A percentile compares a stretch with the other conserved stretches of the same genome.
phyloP scores from a whole-genome alignment of 2,113 vertebrate genomes.

The Oreotrochilus melanogaster region DNA sequence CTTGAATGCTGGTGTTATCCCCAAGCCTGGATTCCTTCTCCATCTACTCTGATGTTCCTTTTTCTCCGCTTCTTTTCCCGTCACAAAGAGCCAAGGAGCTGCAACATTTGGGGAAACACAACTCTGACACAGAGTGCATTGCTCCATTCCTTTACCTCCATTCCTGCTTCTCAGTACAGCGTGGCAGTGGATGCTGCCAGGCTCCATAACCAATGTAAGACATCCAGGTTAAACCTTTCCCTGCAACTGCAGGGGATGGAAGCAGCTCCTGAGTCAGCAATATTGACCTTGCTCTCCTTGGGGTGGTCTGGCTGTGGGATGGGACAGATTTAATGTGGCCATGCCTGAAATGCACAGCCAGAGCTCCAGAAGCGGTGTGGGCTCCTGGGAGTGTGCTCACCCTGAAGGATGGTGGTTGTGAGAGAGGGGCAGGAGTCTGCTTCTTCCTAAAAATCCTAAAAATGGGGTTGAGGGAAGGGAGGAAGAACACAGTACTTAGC shows the following conservation, averaged over 20 bases:
- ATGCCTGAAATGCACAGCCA: background rate
- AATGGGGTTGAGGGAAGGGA: background rate
- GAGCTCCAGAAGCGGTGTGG: background rate
- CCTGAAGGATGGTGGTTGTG: background rate
- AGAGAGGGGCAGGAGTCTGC: background rate
- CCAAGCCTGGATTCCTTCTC: background rate
- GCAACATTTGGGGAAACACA: background rate
- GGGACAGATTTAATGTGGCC: fast-evolving
- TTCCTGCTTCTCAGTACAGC: background rate
- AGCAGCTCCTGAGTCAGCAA: background rate
- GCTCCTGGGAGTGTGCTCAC: background rate
- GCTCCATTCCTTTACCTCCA: background rate
- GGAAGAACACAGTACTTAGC: background rate
- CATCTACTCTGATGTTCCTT: background rate
- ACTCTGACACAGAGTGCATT: background rate
- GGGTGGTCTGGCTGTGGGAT: background rate
- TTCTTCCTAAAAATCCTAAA: background rate
- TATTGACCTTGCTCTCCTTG: background rate
- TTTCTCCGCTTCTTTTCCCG: background rate
- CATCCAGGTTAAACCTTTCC: background rate
- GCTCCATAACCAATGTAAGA: background rate
- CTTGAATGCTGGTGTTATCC: background rate
- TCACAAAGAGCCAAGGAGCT: background rate
- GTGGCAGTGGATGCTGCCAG: background rate
- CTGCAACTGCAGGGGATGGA: background rate